Evolutionary conservation across 1,140 invertebrate species (phyloP), one percentile per base, ranked within the genome.

Genomic region (Drosophila tani): DNA sequence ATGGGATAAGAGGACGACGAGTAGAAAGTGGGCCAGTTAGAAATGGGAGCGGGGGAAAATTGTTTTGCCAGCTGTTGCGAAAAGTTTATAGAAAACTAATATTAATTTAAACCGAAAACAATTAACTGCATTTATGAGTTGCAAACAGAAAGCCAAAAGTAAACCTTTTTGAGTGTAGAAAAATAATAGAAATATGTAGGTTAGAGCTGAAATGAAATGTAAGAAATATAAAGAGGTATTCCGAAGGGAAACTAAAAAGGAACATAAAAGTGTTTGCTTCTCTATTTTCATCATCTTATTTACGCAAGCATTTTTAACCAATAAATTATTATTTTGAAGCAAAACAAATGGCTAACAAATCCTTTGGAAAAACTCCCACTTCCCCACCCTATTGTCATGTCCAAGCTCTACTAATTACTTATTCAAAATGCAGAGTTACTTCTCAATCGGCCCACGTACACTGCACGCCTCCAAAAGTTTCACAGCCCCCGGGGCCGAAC

Each of bases 71-170:
- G 75, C 64, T 85, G 68, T 55, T 53, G 29, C 8, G 29, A 15
- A 68, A 82, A 87, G 43, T 79, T 82, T 71, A 49, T 66, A 57
- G 43, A 71, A 69, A 86, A 85, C 65, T 67, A 79, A 75, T 75
- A 67, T 81, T 66, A 17, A 58, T 66, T 70, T 81, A 17, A 70
- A 67, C 45, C 66, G 43, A 60, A 67, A 81, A 56, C 75, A 86
- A 86, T 82, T 62, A 75, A 59, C 50, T 85, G 41, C 29, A 45
- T 60, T 79, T 60, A 47, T 49, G 67, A 62, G 46, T 21, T 43
- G 38, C 19, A 24, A 24, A 35, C 8, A 5, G 14, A 32, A 15
- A 41, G 12, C 62, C 14, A 2, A n/a, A 35, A 57, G 32, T n/a
- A 47, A 47, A 24, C 11, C 41, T 8, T 35, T 21, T 24, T 21